phyloP scores from a whole-genome alignment of 2,797 vertebrate genomes.

The Botia almorhae region DNA sequence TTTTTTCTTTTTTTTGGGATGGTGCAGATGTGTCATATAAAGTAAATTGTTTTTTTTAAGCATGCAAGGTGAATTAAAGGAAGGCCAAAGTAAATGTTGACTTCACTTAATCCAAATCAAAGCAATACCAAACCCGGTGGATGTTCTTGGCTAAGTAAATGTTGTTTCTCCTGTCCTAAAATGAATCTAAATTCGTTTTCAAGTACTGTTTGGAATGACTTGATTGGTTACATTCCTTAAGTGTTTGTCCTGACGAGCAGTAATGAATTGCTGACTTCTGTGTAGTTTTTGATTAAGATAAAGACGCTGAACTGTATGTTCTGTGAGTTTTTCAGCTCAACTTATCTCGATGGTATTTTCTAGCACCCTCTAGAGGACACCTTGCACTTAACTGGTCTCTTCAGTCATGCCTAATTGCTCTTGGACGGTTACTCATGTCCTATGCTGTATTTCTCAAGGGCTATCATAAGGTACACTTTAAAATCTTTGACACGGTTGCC shows the following conservation, averaged over 20 bases:
- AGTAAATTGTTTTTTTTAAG: constrained; percentile 62
- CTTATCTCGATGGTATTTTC: constrained; percentile 49
- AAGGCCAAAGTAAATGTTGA: constrained; percentile 51
- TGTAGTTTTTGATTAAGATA: not conserved
- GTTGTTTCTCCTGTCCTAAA: not conserved
- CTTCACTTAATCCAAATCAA: constrained; percentile 63
- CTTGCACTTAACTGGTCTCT: constrained; percentile 20
- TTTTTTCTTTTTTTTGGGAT: constrained; percentile 41
- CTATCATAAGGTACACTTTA: constrained; percentile 9
- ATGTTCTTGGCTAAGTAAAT: constrained; percentile 64
- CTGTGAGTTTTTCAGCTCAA: not conserved
- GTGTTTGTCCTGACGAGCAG: not conserved
- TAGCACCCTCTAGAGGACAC: constrained; percentile 60
- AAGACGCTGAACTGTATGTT: not conserved
- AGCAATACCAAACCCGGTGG: constrained; percentile 58
- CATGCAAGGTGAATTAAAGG: constrained; percentile 76
- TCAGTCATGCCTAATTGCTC: not conserved
- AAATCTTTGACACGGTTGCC: constrained; percentile 16
- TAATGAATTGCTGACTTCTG: not conserved
- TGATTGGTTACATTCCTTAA: constrained; percentile 13
- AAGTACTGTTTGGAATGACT: constrained; percentile 2
- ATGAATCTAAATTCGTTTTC: not conserved
- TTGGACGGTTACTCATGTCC: not conserved
- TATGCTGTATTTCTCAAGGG: not conserved
- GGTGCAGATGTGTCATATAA: constrained; percentile 66